Base-by-base conservation (phyloP, 2,113 vertebrate species). In the Oxyruncus cristatus region DNA sequence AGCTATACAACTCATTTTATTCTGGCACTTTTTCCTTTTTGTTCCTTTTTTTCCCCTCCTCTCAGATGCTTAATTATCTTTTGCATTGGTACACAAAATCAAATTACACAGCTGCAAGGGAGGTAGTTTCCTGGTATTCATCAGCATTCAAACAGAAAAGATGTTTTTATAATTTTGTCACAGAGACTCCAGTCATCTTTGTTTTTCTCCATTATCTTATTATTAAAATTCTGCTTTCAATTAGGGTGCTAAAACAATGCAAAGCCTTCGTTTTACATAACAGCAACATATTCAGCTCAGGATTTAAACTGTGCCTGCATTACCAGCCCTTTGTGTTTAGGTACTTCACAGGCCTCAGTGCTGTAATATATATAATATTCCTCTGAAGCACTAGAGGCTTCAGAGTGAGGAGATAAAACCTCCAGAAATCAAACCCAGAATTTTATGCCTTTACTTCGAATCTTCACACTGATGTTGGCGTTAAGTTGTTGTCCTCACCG, bases 21-120 rank as follows among this genome's bases (percentile, higher is more conserved):
- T 92, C 85, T 68, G 93, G 87, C 47, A 66, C 55, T 75, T 72
- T 58, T 67, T 49, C 16, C 33, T 81, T 85, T 79, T 61, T 21
- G 2, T 32, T 74, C 14, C 3, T 33, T 77, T 42, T 63, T 71
- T 53, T 28, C 21, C 17, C 68, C 17, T 78, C 53, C 53, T 88
- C 82, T 92, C 53, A 94, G 56, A 92, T 89, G 81, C 28, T 96
- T 97, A 97, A 98, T 97, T 97, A 95, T 83, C 37, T 92, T 92
- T 87, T 89, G 47, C 67, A 94, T 14, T 18, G 63, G 42, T 46
- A 50, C 30, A 85, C 49, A 93, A 44, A 96, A 96, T 92, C 74
- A 92, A 94, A 96, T 93, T 63, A 83, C 35, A 83, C 46, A 92
- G 42, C 65, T 86, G 91, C 49, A 82, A 30, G 58, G 73, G 8